Percentiles rank a stretch among this genome's conserved stretches.
Conservation (phyloP, 2,797 vertebrate genomes). For the Amniataba percoides region DNA sequence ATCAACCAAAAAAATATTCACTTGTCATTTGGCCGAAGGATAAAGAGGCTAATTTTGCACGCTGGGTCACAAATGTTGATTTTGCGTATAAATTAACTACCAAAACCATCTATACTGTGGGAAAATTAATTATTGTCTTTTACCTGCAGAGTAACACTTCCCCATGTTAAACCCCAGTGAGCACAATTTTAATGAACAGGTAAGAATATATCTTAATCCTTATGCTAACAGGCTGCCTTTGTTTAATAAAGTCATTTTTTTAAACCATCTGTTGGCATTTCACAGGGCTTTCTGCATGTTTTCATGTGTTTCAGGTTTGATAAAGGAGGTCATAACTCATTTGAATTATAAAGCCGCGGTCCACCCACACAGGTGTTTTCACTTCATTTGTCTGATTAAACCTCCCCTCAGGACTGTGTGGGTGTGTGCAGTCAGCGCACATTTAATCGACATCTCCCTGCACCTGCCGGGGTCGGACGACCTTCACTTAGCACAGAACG, state of each 20-base stretch:
- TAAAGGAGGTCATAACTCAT: background rate
- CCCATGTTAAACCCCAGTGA: background rate
- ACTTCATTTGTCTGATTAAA: background rate
- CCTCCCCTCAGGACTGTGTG: background rate
- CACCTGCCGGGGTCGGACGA: background rate
- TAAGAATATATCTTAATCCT: background rate
- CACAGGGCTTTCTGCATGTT: constrained; percentile 9
- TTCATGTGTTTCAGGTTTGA: background rate
- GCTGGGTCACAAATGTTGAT: background rate
- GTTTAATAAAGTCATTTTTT: background rate
- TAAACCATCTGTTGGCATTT: background rate
- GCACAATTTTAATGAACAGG: background rate
- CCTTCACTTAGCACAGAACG: background rate
- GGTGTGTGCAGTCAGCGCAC: background rate
- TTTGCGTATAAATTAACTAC: background rate
- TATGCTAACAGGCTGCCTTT: background rate
- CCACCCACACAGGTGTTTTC: constrained; percentile 10
- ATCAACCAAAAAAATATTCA: no score
- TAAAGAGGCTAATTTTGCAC: no score
- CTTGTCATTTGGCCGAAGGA: no score
- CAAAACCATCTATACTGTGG: background rate
- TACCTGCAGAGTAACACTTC: no score
- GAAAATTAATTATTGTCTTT: background rate
- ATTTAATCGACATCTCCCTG: background rate
- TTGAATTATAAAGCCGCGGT: background rate